Evolutionary conservation across 2,888 invertebrate genomes (phyloP), one percentile per base, ranked within the genome.

Genomic region (Erebia ligea): DNA sequence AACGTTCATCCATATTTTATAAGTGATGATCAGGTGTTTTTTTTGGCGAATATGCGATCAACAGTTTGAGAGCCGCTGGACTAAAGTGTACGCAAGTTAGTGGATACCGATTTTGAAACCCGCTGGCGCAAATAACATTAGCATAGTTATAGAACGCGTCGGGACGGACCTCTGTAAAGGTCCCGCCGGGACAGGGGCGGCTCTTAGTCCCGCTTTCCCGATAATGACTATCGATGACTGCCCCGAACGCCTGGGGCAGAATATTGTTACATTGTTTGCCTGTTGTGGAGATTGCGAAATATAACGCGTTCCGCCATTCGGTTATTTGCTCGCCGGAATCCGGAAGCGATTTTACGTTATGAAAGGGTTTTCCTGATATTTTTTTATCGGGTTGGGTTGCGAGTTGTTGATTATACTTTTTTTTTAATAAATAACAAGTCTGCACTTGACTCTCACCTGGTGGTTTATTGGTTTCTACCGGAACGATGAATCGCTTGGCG

Each of bases 171-270:
- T 89, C 83, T 82, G 88, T 88, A 92, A 92, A 87, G 90, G 91
- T 90, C 90, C 91, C 91, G 80, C 76, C 79, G 91, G 90, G 91
- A 84, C 84, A 82, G 86, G 87, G 86, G 86, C 86, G 89, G 86
- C 89, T 92, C 90, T 92, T 90, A 92, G 90, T 90, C 91, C 89
- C 91, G 88, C 89, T 90, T 91, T 89, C 86, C 89, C 92, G 89
- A 93, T 93, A 93, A 92, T 92, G 91, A 92, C 91, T 92, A 90
- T 91, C 90, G 92, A 93, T 93, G 92, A 92, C 91, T 81, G 84
- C 85, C 89, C 88, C 85, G 83, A 90, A 91, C 85, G 85, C 80
- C 85, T 84, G 82, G 85, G 86, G 88, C 86, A 89, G 91, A 90
- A 90, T 91, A 92, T 92, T 91, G 92, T 91, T 92, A 92, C 87